phyloP scores from a whole-genome alignment of 2,888 invertebrate species.

The Drosophila tanythrix region DNA sequence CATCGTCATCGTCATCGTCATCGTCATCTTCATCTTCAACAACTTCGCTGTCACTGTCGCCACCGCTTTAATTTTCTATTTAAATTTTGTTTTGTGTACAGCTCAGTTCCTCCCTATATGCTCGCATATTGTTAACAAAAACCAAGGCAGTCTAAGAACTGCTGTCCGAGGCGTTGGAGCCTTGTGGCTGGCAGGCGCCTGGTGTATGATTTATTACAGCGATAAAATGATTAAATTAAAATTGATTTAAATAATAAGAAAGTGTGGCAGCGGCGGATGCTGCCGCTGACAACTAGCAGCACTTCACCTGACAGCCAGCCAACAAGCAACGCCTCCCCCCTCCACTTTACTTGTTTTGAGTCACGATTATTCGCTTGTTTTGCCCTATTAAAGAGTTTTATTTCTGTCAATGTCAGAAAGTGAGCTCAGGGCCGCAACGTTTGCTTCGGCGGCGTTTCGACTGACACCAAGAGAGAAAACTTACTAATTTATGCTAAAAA shows the following conservation, averaged over 20 bases:
- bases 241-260: slow-evolving; percentile 75
- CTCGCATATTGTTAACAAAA: slow-evolving; percentile 70
- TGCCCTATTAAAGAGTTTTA: slow-evolving; percentile 36
- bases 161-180: slow-evolving; percentile 7
- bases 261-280: slow-evolving; percentile 14
- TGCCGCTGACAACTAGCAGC: slow-evolving; percentile 37
- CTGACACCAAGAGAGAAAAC: slow-evolving; percentile 50
- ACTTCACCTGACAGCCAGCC: slow-evolving; percentile 29
- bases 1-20: slow-evolving; percentile 34
- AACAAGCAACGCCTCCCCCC: neutral
- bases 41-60: slow-evolving; percentile 28
- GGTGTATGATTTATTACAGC: slow-evolving; percentile 74
- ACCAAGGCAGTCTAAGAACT: slow-evolving; percentile 23
- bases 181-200: slow-evolving; percentile 32
- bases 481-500: slow-evolving; percentile 78
- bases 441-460: slow-evolving; percentile 18
- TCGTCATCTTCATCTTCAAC: slow-evolving; percentile 30
- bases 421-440: slow-evolving; percentile 28
- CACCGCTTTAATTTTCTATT: slow-evolving; percentile 71
- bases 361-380: slow-evolving; percentile 44
- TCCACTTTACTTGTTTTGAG: slow-evolving; percentile 11
- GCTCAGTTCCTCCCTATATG: slow-evolving; percentile 47
- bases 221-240: slow-evolving; percentile 81
- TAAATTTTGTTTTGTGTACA: slow-evolving; percentile 75
- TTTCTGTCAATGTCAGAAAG: slow-evolving; percentile 46